Evolutionary conservation across 2,113 vertebrate species (phyloP).

Genomic region (Myrmecophaga tridactyla): DNA sequence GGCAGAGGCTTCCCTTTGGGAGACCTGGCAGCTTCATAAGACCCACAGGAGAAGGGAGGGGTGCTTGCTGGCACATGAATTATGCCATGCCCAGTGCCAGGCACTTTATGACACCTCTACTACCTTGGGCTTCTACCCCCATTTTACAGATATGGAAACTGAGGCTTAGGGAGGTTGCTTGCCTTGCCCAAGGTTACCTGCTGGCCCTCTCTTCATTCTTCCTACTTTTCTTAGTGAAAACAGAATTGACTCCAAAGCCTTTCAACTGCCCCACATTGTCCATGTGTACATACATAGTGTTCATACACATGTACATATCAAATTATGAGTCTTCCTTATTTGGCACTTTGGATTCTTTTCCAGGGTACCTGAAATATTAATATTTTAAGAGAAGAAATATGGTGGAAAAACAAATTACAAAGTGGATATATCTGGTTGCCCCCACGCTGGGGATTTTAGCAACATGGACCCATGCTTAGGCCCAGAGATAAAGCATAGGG

Average conservation of each 20-base stretch:
- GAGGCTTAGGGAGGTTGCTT: neutral
- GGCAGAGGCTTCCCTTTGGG: neutral
- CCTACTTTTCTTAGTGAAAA: neutral
- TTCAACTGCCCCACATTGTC: neutral
- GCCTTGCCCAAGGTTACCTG: neutral
- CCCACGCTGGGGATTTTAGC: neutral
- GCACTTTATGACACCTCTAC: neutral
- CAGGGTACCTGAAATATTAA: neutral
- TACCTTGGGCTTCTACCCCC: neutral
- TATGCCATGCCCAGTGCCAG: too few species aligned
- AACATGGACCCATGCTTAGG: neutral
- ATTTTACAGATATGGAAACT: constrained; percentile 12
- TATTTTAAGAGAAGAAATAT: constrained; percentile 11
- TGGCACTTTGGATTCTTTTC: neutral
- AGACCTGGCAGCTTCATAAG: neutral
- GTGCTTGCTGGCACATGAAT: neutral
- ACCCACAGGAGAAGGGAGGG: neutral
- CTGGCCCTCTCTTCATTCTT: neutral
- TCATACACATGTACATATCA: neutral
- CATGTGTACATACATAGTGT: neutral
- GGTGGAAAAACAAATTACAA: neutral
- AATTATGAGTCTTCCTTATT: neutral
- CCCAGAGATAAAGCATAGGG: neutral
- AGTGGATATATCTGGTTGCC: neutral
- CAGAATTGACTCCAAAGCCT: neutral